Conservation (phyloP, 2,888 invertebrate genomes). For the Agonopterix arenella region DNA sequence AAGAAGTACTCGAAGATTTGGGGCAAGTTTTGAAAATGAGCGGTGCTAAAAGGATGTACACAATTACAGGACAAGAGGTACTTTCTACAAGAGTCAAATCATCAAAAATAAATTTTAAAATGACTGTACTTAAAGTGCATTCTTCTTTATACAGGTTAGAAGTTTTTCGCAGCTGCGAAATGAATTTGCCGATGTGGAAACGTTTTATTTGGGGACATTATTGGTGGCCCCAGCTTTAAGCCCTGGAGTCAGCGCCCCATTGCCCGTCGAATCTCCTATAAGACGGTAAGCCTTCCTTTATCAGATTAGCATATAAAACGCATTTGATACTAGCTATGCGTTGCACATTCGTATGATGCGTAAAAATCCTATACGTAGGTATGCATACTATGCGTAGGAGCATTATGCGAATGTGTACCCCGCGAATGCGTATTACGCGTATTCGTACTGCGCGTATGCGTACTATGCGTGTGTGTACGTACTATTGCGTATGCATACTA, state of each 20-base stretch:
- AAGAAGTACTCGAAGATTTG: constrained; percentile 94
- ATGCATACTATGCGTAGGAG: no score
- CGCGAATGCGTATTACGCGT: no score
- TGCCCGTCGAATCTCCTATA: constrained; percentile 65
- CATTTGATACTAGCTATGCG: no score
- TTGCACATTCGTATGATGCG: no score
- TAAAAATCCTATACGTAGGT: no score
- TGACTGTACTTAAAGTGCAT: background rate
- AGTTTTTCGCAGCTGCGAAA: constrained; percentile 96
- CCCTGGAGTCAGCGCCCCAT: constrained; percentile 58
- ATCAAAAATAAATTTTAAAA: background rate
- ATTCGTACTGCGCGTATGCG: no score
- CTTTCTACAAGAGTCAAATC: background rate
- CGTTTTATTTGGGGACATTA: constrained; percentile 86
- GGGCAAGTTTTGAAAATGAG: constrained; percentile 95
- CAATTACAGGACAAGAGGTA: constrained; percentile 94
- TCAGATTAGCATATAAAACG: background rate
- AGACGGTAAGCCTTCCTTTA: constrained; percentile 41
- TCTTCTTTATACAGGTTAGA: constrained; percentile 79
- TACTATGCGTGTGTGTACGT: no score
- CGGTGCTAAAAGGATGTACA: constrained; percentile 93
- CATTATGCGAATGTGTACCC: no score
- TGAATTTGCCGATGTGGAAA: constrained; percentile 94
- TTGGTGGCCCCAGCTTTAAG: constrained; percentile 58
- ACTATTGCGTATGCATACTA: no score